Conservation (phyloP, 2,113 vertebrate species). For the Cyphomyrus discorhynchus region DNA sequence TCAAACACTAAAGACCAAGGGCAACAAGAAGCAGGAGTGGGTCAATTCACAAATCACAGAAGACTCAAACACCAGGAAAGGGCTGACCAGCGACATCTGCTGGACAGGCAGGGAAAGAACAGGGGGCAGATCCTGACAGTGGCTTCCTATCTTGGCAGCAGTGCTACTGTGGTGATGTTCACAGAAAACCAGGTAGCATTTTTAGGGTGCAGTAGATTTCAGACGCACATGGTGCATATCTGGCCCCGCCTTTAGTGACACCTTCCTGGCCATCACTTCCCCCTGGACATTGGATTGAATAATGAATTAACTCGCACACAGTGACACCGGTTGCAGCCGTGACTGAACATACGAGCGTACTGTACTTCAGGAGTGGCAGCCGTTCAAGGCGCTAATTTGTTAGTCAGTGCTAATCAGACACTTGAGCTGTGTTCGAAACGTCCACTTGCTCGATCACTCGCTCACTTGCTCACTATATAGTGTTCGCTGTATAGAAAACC, state of each 20-base stretch:
- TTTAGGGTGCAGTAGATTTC: background rate
- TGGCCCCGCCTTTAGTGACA: background rate
- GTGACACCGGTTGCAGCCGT: background rate
- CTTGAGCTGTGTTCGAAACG: background rate
- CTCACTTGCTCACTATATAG: background rate
- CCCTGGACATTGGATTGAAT: background rate
- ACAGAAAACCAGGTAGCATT: background rate
- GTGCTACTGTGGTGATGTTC: background rate
- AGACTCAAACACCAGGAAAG: background rate
- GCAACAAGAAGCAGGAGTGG: background rate
- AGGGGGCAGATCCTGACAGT: background rate
- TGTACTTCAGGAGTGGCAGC: background rate
- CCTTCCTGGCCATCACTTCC: too few species aligned
- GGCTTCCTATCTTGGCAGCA: background rate
- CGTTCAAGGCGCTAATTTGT: background rate
- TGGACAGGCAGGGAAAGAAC: background rate
- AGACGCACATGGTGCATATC: background rate
- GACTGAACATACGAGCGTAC: background rate
- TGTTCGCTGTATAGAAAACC: background rate
- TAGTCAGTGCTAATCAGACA: background rate
- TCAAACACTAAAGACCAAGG: background rate
- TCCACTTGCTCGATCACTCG: background rate
- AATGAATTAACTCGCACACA: background rate
- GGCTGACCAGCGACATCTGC: background rate
- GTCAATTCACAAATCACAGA: background rate